A percentile compares a stretch with the other conserved stretches of the same genome.
These are phyloP conservation scores for Acronicta aceris DNA, from an alignment of 2,888 invertebrate genomes.

Conservation along the genomic window DNA sequence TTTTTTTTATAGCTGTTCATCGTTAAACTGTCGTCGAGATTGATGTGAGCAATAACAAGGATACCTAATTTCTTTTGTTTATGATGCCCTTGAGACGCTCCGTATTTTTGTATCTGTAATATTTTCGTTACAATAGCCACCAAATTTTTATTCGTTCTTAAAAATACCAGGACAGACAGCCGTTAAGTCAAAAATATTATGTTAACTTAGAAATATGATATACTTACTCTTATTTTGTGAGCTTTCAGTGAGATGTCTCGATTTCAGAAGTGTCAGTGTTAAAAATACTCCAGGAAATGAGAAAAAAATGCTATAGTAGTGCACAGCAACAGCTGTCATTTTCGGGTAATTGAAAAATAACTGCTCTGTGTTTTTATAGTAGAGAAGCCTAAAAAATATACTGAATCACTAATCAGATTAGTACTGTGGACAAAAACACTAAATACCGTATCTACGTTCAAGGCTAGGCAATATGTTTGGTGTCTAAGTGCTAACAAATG, in stretches of 20 bases:
- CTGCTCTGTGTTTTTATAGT: slow-evolving; percentile 22
- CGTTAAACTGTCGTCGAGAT: slow-evolving; percentile 22
- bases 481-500: slow-evolving; percentile 7
- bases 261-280: neutral
- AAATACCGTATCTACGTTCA: slow-evolving; percentile 24
- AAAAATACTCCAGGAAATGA: neutral
- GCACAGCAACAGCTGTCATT: neutral
- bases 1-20: slow-evolving; percentile 8
- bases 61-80: slow-evolving; percentile 4
- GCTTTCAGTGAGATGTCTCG: neutral
- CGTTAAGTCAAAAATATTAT: neutral
- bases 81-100: slow-evolving; percentile 19
- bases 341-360: slow-evolving; percentile 4
- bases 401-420: slow-evolving; percentile 36
- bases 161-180: neutral
- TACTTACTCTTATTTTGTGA: too few species aligned
- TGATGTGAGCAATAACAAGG: slow-evolving; percentile 21
- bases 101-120: slow-evolving; percentile 14
- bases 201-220: neutral
- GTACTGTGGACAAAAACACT: slow-evolving; percentile 23
- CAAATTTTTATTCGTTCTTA: neutral
- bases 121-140: neutral
- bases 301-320: neutral
- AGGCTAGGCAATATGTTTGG: slow-evolving; percentile 30
- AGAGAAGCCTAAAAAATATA: slow-evolving; percentile 30